Conservation (phyloP, 2,797 vertebrate species). For the Balearica regulorum region DNA sequence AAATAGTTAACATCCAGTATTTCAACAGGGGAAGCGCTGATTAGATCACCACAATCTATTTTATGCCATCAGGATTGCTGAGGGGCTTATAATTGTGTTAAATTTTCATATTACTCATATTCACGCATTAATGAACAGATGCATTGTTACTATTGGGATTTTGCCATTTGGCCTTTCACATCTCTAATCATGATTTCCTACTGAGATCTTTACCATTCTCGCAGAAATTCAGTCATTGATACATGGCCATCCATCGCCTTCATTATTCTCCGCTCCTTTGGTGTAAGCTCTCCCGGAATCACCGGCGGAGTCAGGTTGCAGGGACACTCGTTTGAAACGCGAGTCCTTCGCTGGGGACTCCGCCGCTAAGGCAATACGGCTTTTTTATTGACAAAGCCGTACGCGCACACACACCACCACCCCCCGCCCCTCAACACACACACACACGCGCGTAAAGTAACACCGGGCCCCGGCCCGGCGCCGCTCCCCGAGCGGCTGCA, state of each 20-base stretch:
- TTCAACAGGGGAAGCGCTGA: slow-evolving; percentile 53
- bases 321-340: not conserved
- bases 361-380: not conserved
- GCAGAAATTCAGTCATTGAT: not conserved
- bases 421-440: too few relatives aligned
- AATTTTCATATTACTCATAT: slow-evolving; percentile 63
- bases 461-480: not conserved
- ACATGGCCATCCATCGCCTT: not conserved
- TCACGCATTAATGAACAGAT: slow-evolving; percentile 60
- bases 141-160: slow-evolving; percentile 63
- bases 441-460: not conserved
- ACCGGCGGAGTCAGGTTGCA: not conserved
- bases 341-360: not conserved
- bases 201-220: slow-evolving; percentile 12
- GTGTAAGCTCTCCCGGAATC: not conserved
- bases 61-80: slow-evolving; percentile 30
- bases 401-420: too few relatives aligned
- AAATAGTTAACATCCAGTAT: slow-evolving; percentile 39
- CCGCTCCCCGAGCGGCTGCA: not conserved
- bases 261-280: not conserved
- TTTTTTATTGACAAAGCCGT: not conserved
- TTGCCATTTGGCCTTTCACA: slow-evolving; percentile 61
- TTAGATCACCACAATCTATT: slow-evolving; percentile 51
- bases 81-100: slow-evolving; percentile 54
- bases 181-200: slow-evolving; percentile 35